phyloP scores from a whole-genome alignment of 2,888 invertebrate species.

The Epirrhoe alternata region DNA sequence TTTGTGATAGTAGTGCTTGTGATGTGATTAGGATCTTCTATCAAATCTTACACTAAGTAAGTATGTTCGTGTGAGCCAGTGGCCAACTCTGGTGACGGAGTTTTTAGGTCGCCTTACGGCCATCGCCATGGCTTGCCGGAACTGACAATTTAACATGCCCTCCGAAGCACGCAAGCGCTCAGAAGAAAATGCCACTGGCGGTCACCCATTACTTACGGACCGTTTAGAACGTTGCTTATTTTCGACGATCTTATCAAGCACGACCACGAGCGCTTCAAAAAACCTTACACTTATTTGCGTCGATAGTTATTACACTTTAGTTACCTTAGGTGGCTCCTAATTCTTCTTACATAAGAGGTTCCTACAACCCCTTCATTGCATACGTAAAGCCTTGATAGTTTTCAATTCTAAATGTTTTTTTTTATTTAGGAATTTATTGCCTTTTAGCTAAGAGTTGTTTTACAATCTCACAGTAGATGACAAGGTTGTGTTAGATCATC shows the following conservation, averaged over 20 bases:
- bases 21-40: background rate
- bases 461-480: constrained; percentile 31
- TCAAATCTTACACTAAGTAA: background rate
- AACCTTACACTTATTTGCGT: no score
- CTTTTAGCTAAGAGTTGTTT: constrained; percentile 21
- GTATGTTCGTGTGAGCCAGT: no score
- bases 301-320: background rate
- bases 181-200: no score
- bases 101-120: no score
- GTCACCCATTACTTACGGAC: no score
- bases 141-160: no score
- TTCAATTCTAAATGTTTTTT: background rate
- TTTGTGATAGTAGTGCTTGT: background rate
- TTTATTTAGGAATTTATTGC: constrained; percentile 3
- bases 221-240: no score
- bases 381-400: background rate
- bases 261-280: no score
- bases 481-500: constrained; percentile 62
- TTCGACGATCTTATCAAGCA: no score
- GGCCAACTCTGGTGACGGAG: no score
- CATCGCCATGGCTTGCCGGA: no score
- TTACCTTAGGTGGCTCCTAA: background rate
- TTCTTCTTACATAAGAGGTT: background rate
- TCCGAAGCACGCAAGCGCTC: no score
- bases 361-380: background rate